phyloP scores from a whole-genome alignment of 2,113 vertebrate genomes.

The Dolichallabes microphthalmus region DNA sequence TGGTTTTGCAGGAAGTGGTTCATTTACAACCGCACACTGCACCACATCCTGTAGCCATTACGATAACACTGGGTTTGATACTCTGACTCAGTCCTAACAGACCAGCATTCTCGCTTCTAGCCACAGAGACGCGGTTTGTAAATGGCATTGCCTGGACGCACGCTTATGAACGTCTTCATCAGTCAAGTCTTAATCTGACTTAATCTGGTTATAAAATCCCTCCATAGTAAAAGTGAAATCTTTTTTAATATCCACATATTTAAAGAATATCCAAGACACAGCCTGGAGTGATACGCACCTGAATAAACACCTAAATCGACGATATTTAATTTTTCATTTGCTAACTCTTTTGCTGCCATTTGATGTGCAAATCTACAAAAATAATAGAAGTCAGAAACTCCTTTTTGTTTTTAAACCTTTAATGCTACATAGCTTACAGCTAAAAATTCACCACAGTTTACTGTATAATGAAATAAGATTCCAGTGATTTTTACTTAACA shows the following conservation, averaged over 20 bases:
- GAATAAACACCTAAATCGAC: too few relatives aligned
- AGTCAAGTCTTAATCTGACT: not conserved
- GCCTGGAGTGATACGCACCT: too few relatives aligned
- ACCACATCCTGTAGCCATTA: slow-evolving; percentile 9
- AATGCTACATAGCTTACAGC: not conserved
- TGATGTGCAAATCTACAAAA: too few relatives aligned
- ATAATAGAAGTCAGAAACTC: not conserved
- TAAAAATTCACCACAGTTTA: not conserved
- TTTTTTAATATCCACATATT: not conserved
- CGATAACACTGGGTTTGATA: not conserved
- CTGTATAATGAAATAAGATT: not conserved
- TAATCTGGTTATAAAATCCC: not conserved
- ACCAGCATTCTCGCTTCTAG: not conserved
- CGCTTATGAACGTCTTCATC: not conserved
- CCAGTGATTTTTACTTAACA: not conserved
- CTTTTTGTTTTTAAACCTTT: too few relatives aligned
- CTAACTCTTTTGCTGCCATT: too few relatives aligned
- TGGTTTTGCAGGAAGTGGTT: not conserved
- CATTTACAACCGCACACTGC: not conserved
- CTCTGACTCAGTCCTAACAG: not conserved
- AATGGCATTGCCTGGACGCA: not conserved
- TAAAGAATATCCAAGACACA: too few relatives aligned
- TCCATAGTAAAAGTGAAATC: not conserved
- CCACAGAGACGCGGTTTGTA: not conserved
- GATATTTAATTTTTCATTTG: too few relatives aligned